phyloP scores from a whole-genome alignment of 2,113 vertebrate genomes.

The Sapayoa aenigma region DNA sequence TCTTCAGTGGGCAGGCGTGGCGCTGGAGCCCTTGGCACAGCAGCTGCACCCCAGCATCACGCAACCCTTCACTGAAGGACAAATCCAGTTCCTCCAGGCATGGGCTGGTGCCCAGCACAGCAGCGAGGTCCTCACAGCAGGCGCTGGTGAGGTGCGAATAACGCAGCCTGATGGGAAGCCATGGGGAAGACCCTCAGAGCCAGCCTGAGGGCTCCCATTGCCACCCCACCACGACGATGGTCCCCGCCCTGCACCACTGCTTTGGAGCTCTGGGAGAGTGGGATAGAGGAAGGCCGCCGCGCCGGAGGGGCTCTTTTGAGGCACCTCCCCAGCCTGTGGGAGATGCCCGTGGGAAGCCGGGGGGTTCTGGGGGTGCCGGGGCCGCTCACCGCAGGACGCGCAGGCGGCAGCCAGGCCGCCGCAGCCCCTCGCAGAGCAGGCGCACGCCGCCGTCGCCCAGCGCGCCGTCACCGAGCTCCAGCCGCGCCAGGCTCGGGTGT shows the following conservation, averaged over 20 bases:
- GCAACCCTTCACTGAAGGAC: conserved; percentile 8
- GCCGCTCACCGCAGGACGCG: neutral
- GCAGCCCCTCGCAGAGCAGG: conserved; percentile 23
- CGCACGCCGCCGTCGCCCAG: neutral
- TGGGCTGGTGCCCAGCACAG: neutral
- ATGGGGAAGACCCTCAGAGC: neutral
- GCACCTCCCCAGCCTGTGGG: rapidly evolving
- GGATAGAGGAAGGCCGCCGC: rapidly evolving
- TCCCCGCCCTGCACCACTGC: rapidly evolving
- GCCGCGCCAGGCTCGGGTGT: neutral
- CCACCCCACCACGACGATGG: rapidly evolving
- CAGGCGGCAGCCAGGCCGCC: neutral
- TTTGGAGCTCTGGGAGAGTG: too few relatives aligned
- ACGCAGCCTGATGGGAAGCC: neutral
- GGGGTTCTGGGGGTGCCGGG: neutral
- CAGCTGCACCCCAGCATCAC: rapidly evolving
- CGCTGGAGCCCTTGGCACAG: neutral
- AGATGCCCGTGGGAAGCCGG: rapidly evolving
- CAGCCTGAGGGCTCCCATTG: rapidly evolving
- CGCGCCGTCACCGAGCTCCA: neutral
- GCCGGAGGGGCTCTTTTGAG: too few relatives aligned
- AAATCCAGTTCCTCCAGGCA: conserved; percentile 28
- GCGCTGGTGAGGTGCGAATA: neutral
- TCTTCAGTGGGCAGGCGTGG: neutral
- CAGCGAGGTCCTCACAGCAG: neutral